These are phyloP conservation scores for Apodemia zela DNA, from an alignment of 2,888 invertebrate genomes.

Conservation along the genomic window DNA sequence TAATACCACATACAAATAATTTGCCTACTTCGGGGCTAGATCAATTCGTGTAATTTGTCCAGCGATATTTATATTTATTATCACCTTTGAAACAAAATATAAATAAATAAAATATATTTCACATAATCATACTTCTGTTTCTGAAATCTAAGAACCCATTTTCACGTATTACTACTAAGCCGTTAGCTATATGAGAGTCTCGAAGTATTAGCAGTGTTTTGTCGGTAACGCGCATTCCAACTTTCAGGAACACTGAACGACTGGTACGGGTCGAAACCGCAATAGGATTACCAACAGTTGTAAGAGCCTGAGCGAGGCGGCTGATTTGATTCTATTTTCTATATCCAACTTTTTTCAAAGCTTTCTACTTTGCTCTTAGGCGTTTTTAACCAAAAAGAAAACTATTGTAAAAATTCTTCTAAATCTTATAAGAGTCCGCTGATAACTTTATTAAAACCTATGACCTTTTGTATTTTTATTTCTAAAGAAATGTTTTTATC, in stretches of 20 bases:
- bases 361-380: constrained; percentile 27
- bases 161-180: constrained; percentile 30
- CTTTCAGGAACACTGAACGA: constrained; percentile 60
- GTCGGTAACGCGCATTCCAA: constrained; percentile 48
- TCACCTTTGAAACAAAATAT: no score
- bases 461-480: no score
- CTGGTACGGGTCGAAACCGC: constrained; percentile 56
- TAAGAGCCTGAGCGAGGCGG: constrained; percentile 53
- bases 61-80: no score
- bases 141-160: not conserved
- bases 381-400: constrained; percentile 10
- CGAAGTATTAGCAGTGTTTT: constrained; percentile 48
- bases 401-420: not conserved
- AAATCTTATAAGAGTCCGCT: no score
- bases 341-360: constrained; percentile 44
- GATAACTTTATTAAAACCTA: no score
- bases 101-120: no score
- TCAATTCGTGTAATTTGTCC: no score
- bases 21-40: no score
- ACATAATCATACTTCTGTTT: no score
- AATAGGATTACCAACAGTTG: constrained; percentile 69
- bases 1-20: no score
- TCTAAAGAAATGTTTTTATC: no score
- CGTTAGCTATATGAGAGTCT: constrained; percentile 37
- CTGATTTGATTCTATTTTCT: constrained; percentile 64